phyloP scores from a whole-genome alignment of 2,113 vertebrate genomes.

The Cisticola juncidis region DNA sequence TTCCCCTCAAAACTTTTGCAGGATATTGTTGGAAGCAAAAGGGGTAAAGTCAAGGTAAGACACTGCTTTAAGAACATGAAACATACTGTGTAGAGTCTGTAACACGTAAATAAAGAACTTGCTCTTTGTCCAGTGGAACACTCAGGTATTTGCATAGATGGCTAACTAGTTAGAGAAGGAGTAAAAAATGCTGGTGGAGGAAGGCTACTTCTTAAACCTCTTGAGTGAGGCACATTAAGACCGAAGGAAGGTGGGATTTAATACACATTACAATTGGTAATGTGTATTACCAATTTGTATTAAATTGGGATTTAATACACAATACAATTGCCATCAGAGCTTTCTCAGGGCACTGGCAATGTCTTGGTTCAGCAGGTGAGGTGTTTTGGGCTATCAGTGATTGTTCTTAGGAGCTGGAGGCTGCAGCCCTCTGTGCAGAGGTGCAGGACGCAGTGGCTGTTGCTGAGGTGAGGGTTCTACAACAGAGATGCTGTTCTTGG shows the following conservation, averaged over 20 bases:
- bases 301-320: background rate
- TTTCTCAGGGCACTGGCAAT: background rate
- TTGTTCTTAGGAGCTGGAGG: background rate
- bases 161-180: background rate
- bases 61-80: background rate
- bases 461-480: background rate
- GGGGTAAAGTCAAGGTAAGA: constrained; percentile 77
- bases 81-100: background rate
- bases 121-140: background rate
- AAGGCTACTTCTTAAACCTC: background rate
- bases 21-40: constrained; percentile 68
- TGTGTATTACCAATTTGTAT: no score
- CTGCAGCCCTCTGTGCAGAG: rapidly evolving
- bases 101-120: background rate
- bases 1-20: constrained; percentile 26
- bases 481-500: background rate
- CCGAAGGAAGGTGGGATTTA: background rate
- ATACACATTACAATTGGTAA: background rate
- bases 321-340: background rate
- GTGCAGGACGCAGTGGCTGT: background rate
- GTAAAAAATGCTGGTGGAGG: background rate
- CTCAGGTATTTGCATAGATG: background rate
- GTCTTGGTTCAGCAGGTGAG: background rate
- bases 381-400: background rate
- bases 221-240: background rate